Conservation (phyloP, 2,888 invertebrate genomes). For the Himalopsyche kuldschensis region DNA sequence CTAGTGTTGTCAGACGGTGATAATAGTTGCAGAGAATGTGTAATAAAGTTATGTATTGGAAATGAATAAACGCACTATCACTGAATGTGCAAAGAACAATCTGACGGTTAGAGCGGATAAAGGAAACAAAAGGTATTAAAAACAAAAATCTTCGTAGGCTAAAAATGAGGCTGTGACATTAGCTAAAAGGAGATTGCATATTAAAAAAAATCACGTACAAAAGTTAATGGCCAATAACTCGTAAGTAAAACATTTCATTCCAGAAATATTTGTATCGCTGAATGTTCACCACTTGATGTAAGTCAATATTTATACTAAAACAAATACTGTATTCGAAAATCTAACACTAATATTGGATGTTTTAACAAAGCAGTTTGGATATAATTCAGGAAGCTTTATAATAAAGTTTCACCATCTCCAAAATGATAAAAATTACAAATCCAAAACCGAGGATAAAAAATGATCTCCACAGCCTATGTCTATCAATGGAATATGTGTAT, state of each 20-base stretch:
- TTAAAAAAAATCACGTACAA: conserved; percentile 46
- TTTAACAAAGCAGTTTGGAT: neutral
- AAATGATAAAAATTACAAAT: too few species aligned
- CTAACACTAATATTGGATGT: neutral
- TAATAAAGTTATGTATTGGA: conserved; percentile 26
- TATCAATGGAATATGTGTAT: neutral
- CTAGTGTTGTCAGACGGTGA: conserved; percentile 6
- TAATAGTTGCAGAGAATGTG: conserved; percentile 7
- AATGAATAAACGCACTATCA: conserved; percentile 39
- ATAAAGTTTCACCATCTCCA: neutral
- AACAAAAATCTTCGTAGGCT: conserved; percentile 56
- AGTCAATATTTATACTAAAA: neutral
- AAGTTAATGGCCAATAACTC: conserved; percentile 54
- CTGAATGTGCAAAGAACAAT: conserved; percentile 33
- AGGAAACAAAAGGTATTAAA: conserved; percentile 23
- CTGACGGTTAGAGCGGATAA: conserved; percentile 17
- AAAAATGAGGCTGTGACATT: conserved; percentile 62
- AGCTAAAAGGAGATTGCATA: conserved; percentile 50
- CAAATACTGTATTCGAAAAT: neutral
- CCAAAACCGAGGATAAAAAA: too few species aligned
- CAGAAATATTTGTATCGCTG: conserved; percentile 4
- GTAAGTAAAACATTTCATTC: conserved; percentile 48
- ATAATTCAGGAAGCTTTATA: neutral
- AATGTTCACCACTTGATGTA: conserved; percentile 13
- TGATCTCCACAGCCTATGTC: too few species aligned